A percentile compares a stretch with the other conserved stretches of the same genome.
These are phyloP conservation scores for Salmo trutta DNA, from an alignment of 2,797 vertebrate species.

Conservation along the genomic window DNA sequence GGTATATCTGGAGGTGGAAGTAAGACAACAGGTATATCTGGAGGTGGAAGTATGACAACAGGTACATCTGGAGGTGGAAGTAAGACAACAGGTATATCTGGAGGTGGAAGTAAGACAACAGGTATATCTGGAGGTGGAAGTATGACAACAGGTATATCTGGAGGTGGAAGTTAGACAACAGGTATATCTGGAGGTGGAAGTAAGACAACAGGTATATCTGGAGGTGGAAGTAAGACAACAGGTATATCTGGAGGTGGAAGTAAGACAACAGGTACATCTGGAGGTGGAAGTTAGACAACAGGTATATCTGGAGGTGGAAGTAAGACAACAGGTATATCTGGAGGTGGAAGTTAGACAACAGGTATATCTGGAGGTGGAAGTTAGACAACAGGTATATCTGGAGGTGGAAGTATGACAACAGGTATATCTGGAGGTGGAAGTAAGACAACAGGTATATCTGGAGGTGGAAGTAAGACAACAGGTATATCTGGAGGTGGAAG, in stretches of 20 bases:
- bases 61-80: conserved; percentile 21
- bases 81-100: conserved; percentile 41
- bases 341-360: conserved; percentile 51
- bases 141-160: no score
- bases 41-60: conserved; percentile 50
- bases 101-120: conserved; percentile 52
- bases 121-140: no score
- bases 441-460: conserved; percentile 41
- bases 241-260: no score
- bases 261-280: no score
- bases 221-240: conserved; percentile 40
- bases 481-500: no score
- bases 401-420: conserved; percentile 50
- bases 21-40: conserved; percentile 42
- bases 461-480: conserved; percentile 52
- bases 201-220: conserved; percentile 41
- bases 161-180: no score
- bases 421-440: conserved; percentile 22
- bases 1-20: conserved; percentile 20
- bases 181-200: no score
- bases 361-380: conserved; percentile 20
- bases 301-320: conserved; percentile 21
- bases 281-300: conserved; percentile 53
- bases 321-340: conserved; percentile 41
- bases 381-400: conserved; percentile 42